Base-by-base conservation (phyloP, 2,888 invertebrate species). In the Diarsia dahlii region DNA sequence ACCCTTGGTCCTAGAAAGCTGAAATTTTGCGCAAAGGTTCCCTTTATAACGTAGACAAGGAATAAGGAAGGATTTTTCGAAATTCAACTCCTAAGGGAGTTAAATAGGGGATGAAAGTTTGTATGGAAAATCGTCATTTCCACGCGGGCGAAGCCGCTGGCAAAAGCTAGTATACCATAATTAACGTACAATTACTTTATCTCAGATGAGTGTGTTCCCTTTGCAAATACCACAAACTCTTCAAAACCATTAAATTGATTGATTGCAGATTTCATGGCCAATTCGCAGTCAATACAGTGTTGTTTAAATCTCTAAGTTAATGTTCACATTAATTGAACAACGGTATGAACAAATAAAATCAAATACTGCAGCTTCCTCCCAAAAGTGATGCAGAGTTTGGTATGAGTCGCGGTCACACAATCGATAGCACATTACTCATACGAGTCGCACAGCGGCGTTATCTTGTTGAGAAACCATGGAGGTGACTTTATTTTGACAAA, bases 341-440 rank as follows among this genome's bases (percentile, higher is more conserved):
- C 9, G 28, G 28, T 9, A 0, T 8, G 28, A 39, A 23, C 18
- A 71, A 39, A 20, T 50, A 3, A 60, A 20, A 23, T 62, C 15
- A 46, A 64, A 64, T 64, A 50, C 0, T 54, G 58, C 48, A 52
- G 6, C 18, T 9, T 15, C 13, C 5, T 18, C 12, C 0, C 34
- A 48, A 54, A 73, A 76, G 48, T 71, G 50, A n/a, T 3, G 20
- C 45, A 50, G 39, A 52, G 67, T 46, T 13, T 8, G 18, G 48
- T 39, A 13, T 9, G 0, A 8, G 28, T 5, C 20, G 45, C 64
- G 56, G 58, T 50, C 77, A 70, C 75, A 76, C 86, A 76, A 76
- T 77, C 86, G 75, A 82, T 85, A 76, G 18, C 52, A 80, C 75
- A 82, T 82, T 71, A 75, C 75, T 85, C 83, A 77, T 67, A 66